Conservation (phyloP, 2,797 vertebrate species). For the Cynopterus sphinx region DNA sequence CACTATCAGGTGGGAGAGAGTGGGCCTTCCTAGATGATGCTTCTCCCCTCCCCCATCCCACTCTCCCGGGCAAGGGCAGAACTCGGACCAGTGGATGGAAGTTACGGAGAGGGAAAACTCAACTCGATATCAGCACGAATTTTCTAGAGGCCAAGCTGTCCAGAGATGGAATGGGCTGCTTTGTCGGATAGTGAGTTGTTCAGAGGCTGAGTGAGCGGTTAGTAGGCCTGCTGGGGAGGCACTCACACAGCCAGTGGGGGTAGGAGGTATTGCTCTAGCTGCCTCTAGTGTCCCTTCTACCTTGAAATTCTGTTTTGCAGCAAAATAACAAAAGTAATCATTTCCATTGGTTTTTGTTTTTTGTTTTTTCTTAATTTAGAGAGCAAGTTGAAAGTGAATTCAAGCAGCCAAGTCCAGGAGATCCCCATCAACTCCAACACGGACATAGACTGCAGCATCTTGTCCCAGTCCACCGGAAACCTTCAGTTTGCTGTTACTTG, state of each 20-base stretch:
- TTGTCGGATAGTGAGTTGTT: not conserved
- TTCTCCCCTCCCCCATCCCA: not conserved
- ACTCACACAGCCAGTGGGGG: not conserved
- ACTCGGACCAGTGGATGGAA: not conserved
- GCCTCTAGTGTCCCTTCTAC: not conserved
- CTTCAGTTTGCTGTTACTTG: constrained; percentile 87
- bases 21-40: not conserved
- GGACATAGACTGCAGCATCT: constrained; percentile 85
- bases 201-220: not conserved
- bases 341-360: not conserved
- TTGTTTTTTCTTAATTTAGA: constrained; percentile 70
- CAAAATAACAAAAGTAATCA: not conserved
- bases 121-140: not conserved
- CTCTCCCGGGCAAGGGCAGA: not conserved
- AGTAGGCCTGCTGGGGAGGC: not conserved
- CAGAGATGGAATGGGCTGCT: not conserved
- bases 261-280: not conserved
- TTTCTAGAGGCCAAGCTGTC: not conserved
- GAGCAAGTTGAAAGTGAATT: constrained; percentile 81
- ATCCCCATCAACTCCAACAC: constrained; percentile 70
- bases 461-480: constrained; percentile 51
- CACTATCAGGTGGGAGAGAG: not conserved
- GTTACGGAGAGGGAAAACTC: not conserved
- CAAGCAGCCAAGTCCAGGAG: constrained; percentile 57
- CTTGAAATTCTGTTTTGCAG: not conserved